These are phyloP conservation scores for Eonycteris spelaea DNA, from an alignment of 2,113 vertebrate genomes.

Conservation along the genomic window DNA sequence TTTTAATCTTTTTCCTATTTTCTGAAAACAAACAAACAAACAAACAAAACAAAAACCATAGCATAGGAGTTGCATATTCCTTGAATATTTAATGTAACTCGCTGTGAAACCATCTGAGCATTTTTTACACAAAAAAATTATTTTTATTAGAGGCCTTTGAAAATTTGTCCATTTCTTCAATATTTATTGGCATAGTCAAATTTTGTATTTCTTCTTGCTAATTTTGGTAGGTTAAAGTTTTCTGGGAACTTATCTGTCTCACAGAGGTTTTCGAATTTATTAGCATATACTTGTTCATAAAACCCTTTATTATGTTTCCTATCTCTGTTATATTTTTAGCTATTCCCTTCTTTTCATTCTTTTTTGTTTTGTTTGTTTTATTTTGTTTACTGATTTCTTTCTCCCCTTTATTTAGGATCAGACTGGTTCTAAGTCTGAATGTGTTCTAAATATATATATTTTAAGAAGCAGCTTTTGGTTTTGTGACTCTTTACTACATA, in stretches of 20 bases:
- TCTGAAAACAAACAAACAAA: neutral
- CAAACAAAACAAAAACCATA: neutral
- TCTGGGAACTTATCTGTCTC: neutral
- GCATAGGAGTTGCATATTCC: neutral
- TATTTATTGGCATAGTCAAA: neutral
- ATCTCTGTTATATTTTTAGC: neutral
- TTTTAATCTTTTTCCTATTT: neutral
- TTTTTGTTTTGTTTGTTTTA: neutral
- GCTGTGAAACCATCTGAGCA: neutral
- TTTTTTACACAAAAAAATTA: neutral
- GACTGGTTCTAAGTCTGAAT: too few species aligned
- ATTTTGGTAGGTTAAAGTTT: neutral
- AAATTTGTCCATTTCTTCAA: neutral
- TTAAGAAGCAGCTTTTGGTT: neutral
- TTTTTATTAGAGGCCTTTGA: neutral
- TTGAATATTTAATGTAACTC: neutral
- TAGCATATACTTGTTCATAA: neutral
- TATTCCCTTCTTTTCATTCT: neutral
- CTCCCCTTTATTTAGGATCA: neutral
- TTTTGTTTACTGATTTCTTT: neutral
- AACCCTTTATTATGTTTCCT: neutral
- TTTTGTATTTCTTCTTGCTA: neutral
- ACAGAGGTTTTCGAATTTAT: neutral
- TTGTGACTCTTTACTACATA: neutral
- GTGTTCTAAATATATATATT: neutral